A percentile compares a stretch with the other conserved stretches of the same genome.
phyloP scores from a whole-genome alignment of 2,113 vertebrate species.

The Callospermophilus lateralis region DNA sequence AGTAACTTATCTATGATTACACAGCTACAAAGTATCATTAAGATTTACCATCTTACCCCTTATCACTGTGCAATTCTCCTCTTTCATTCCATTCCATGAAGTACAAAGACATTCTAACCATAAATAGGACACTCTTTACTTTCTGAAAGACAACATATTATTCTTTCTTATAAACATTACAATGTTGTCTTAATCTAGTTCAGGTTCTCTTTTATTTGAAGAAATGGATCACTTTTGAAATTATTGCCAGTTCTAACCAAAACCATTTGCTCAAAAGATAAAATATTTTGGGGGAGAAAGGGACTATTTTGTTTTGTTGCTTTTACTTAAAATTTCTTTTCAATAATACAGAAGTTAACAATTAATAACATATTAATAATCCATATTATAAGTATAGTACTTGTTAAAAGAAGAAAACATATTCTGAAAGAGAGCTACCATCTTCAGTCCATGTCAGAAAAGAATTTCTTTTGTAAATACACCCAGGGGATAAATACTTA shows the following conservation, averaged over 20 bases:
- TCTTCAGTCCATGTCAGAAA: background rate
- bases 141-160: background rate
- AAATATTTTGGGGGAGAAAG: background rate
- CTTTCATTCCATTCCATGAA: background rate
- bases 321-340: constrained; percentile 37
- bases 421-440: background rate
- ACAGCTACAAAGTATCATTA: background rate
- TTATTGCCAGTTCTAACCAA: constrained; percentile 82
- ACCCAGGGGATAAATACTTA: background rate
- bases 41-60: background rate
- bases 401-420: background rate
- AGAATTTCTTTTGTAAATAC: background rate
- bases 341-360: constrained; percentile 28
- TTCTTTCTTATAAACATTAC: background rate
- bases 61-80: background rate
- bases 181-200: constrained; percentile 62
- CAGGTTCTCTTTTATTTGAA: constrained; percentile 82
- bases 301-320: background rate
- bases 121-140: background rate
- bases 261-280: constrained; percentile 76
- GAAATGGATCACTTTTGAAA: constrained; percentile 82
- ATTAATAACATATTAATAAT: constrained; percentile 4
- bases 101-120: background rate
- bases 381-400: background rate
- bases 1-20: background rate